Evolutionary conservation across 2,888 invertebrate genomes (phyloP), one percentile per base, ranked within the genome.

Genomic region (Ichneumoninae sp.): DNA sequence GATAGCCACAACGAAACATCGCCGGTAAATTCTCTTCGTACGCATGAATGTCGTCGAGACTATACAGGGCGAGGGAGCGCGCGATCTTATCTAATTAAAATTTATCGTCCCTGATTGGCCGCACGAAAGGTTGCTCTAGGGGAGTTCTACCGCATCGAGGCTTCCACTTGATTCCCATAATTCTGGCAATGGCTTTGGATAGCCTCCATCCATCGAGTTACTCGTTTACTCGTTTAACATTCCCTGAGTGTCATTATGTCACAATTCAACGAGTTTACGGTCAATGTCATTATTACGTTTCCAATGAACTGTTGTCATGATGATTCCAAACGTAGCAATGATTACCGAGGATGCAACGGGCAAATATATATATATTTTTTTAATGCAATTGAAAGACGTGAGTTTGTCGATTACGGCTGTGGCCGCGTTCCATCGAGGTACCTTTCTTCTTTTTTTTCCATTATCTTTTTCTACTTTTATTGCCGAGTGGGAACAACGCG

Each of bases 91-190:
- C 70, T 82, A 83, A 85, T 83, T 83, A 82, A 82, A 77, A 83
- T 85, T 78, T 85, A 83, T 83, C 36, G 70, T 62, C 54, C 47
- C 57, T 72, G 77, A 85, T 85, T 83, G 77, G 80, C 78, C 57
- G 65, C 83, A 85, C 83, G 83, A 70, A 79, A 79, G 62, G 33
- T 36, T 72, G 72, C 40, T 19, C 50, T 44, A 72, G 57, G 72
- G 33, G 30, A 57, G 72, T 82, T 60, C 36, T 19, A 22, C 50
- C 7, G 44, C 78, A 19, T 47, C 50, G 60, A 68, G 57, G 19
- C 60, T 36, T 50, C 62, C 33, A 54, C 54, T 52, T 54, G 26
- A 47, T 78, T 69, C 50, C 16, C 62, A 82, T 78, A 69, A 78
- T 74, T 82, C 50, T 44, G n/a, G 1, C 1, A 8, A n/a, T 74